phyloP scores from a whole-genome alignment of 2,113 vertebrate genomes.

The Serinus canaria region DNA sequence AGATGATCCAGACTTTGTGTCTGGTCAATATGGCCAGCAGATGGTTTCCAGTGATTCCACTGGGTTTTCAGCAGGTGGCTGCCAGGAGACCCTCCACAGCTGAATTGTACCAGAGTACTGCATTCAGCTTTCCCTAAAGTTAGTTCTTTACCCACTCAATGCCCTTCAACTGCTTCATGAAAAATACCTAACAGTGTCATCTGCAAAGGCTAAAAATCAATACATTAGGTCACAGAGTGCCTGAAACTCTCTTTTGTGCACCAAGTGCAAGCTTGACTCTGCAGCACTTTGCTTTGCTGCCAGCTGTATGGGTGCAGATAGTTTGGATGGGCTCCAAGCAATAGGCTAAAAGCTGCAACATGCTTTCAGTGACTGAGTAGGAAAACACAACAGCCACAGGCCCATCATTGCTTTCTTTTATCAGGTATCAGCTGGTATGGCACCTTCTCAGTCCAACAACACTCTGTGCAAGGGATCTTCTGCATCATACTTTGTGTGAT shows the following conservation, averaged over 20 bases:
- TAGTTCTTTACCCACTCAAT: background rate
- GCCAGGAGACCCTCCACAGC: background rate
- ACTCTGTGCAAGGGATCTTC: background rate
- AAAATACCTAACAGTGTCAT: background rate
- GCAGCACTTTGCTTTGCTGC: background rate
- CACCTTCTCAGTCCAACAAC: background rate
- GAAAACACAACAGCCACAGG: background rate
- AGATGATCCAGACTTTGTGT: background rate
- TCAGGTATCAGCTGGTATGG: background rate
- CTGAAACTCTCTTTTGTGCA: background rate
- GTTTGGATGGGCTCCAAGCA: background rate
- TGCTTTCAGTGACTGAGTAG: background rate
- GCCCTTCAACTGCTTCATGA: background rate
- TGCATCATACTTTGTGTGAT: background rate
- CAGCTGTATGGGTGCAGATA: background rate
- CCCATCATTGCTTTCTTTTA: background rate
- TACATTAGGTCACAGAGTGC: background rate
- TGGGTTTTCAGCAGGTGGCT: background rate
- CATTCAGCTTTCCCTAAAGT: background rate
- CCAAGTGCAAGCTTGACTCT: background rate
- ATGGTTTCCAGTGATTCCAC: background rate
- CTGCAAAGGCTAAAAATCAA: background rate
- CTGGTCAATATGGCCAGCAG: background rate
- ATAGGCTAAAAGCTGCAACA: background rate
- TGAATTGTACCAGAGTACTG: background rate